Base-by-base conservation (phyloP, 2,113 vertebrate genomes). In the Siniperca knerii region DNA sequence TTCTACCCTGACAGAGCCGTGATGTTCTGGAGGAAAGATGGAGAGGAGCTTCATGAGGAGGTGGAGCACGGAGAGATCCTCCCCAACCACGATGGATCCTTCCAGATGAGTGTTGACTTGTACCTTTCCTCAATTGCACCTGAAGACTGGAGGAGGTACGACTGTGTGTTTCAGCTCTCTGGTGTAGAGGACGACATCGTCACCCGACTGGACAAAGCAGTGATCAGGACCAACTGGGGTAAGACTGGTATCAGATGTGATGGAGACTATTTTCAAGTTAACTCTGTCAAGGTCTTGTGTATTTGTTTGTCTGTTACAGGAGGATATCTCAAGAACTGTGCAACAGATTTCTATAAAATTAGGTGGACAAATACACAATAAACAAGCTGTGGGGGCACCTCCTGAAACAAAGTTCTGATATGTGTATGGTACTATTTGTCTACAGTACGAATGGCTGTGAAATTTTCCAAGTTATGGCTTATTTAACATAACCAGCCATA, bases 21-120 rank as follows among this genome's bases (percentile, higher is more conserved):
- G n/a, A 20, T 89, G 70, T 79, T 87, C 82, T 90, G 91, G 89
- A 48, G 33, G 55, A 89, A 40, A 84, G 75, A 71, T 9, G 80
- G 81, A 71, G 62, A 68, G 35, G 77, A 93, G 10, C 13, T 90
- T 44, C 0, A 91, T 12, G 81, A 90, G 12, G 50, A 85, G 4
- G 90, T 95, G 73, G 71, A 88, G 0, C 18, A 54, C 1, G 68
- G 82, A 29, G 87, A 91, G 66, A 81, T 84, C 67, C 79, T 92
- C 54, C 88, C 80, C 66, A 94, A 94, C 44, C 72, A 73, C 2
- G 90, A 93, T 29, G 87, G 92, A 40, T 87, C 85, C 55, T 95
- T 92, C 79, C 90, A 93, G 93, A 79, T 65, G 68, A 86, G 72
- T 1, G 52, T 68, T 21, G 80, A 64, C 11, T 35, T 95, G 55